Evolutionary conservation across 2,888 invertebrate genomes (phyloP), one percentile per base, ranked within the genome.

Genomic region (Sminthurinus aureus): DNA sequence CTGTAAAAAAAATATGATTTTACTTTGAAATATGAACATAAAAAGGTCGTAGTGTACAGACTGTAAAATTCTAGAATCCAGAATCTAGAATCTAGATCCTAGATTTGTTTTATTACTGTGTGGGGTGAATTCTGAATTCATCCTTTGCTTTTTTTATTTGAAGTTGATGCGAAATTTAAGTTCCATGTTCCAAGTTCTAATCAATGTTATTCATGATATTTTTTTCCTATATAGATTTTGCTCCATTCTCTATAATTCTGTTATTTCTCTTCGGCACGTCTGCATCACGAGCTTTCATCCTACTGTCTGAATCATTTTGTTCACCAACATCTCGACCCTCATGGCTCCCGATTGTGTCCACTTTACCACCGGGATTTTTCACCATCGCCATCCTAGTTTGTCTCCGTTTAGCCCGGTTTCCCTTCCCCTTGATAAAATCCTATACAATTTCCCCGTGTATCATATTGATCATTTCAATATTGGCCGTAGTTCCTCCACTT

Each of bases 171-270:
- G n/a, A n/a, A n/a, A n/a, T n/a, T n/a, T n/a, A n/a, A n/a, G n/a
- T n/a, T n/a, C n/a, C n/a, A n/a, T n/a, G n/a, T n/a, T n/a, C n/a
- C n/a, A 38, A 38, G 1, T 38, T 38, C 6, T 38, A 38, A 38
- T 38, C 38, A 38, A 38, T 4, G 38, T 38, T 38, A 38, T 38
- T 38, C 38, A 38, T 38, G 6, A 38, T 38, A 38, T 22, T 66
- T 69, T 6, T 86, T 85, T 85, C 84, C 87, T 87, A 87, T 86
- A 86, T 88, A 89, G 89, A 89, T 88, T 89, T 88, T 85, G 86
- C 86, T 83, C 88, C 89, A 82, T 89, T 89, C 85, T 87, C 87
- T 77, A 85, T 89, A 86, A 89, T 89, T 87, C 87, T 89, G 82
- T 85, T 89, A 82, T 86, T 89, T 85, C 85, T 89, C 82, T 87